phyloP scores from a whole-genome alignment of 2,113 vertebrate genomes.

The Micromys minutus region DNA sequence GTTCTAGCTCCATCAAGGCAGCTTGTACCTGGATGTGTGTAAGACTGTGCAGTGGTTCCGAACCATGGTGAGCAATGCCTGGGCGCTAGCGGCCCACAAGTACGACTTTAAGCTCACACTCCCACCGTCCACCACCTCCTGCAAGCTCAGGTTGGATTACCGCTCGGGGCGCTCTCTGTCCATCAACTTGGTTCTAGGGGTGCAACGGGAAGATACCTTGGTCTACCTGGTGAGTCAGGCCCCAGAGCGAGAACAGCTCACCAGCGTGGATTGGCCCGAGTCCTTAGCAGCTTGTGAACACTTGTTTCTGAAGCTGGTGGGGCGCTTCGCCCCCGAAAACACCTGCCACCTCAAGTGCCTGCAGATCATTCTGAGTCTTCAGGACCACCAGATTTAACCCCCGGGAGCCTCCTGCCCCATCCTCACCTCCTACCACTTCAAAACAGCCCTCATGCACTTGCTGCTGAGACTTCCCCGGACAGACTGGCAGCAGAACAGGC shows the following conservation, averaged over 20 bases:
- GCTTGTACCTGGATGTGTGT: constrained; percentile 73
- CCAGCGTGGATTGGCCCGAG: constrained; percentile 73
- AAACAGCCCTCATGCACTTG: constrained; percentile 83
- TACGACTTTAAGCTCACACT: constrained; percentile 79
- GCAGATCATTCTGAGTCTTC: constrained; percentile 79
- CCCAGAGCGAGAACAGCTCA: constrained; percentile 47
- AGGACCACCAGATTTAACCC: constrained; percentile 11
- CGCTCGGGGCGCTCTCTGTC: constrained; percentile 72
- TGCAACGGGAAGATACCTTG: constrained; percentile 79
- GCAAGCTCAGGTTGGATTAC: constrained; percentile 78
- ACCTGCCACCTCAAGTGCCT: constrained; percentile 83
- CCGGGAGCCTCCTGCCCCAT: constrained; percentile 46
- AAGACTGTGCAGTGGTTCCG: constrained; percentile 80
- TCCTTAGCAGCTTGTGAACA: constrained; percentile 80
- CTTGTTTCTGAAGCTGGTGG: constrained; percentile 79
- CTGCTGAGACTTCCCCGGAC: constrained; percentile 72
- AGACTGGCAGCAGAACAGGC: constrained; percentile 72
- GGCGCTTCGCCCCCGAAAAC: constrained; percentile 75
- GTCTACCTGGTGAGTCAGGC: constrained; percentile 78
- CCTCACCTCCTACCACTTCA: constrained; percentile 82
- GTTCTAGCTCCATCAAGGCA: constrained; percentile 53
- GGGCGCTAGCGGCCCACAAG: constrained; percentile 73
- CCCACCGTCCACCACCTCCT: constrained; percentile 68
- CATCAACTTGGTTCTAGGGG: constrained; percentile 76
- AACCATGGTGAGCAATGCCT: constrained; percentile 75